Conservation (phyloP, 2,113 vertebrate species). For the Hucho hucho region DNA sequence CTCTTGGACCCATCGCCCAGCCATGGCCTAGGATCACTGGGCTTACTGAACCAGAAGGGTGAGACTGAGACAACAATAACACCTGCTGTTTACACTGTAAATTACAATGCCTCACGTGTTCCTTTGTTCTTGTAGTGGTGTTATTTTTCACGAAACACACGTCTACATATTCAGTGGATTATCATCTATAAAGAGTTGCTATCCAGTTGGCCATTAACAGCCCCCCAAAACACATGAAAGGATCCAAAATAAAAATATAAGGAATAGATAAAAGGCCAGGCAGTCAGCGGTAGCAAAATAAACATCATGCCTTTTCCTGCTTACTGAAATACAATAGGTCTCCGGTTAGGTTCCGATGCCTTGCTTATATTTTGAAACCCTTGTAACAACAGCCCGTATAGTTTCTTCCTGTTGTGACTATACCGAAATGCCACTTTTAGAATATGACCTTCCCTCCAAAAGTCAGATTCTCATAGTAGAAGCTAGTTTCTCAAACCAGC, state of each 20-base stretch:
- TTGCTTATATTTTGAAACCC: constrained; percentile 23
- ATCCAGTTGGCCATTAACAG: too few species aligned
- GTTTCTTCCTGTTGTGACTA: background rate
- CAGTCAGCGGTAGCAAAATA: too few species aligned
- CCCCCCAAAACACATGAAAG: background rate
- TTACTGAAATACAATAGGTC: constrained; percentile 18
- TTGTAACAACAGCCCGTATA: constrained; percentile 8
- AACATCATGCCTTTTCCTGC: background rate
- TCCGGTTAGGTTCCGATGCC: background rate
- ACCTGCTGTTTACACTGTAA: too few species aligned
- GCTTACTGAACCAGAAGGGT: too few species aligned
- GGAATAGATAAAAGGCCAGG: background rate
- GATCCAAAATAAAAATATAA: constrained; percentile 1
- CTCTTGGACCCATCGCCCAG: too few species aligned
- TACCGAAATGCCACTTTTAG: constrained; percentile 1
- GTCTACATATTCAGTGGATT: too few species aligned
- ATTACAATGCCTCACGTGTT: too few species aligned
- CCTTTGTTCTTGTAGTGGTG: too few species aligned
- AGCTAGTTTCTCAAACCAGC: background rate
- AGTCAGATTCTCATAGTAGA: background rate
- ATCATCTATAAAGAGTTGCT: too few species aligned
- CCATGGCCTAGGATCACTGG: too few species aligned
- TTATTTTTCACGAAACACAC: too few species aligned
- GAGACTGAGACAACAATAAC: too few species aligned
- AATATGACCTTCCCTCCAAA: background rate